Conservation (phyloP, 1,140 invertebrate species). For the Nomia melanderi region DNA sequence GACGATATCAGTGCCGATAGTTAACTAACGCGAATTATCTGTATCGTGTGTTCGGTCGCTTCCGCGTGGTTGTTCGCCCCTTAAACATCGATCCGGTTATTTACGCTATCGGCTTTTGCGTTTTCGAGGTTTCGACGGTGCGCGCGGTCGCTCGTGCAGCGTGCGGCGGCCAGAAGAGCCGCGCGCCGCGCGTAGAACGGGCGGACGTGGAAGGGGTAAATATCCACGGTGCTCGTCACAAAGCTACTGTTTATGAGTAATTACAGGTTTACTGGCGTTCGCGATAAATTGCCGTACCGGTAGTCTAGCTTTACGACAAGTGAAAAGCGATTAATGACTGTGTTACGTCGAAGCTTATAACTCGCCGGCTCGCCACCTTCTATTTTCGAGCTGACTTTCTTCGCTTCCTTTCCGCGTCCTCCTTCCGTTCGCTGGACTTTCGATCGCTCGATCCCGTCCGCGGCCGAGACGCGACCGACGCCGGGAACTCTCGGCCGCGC, state of each 20-base stretch:
- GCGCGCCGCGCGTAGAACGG: background rate
- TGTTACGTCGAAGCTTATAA: conserved; percentile 61
- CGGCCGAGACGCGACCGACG: no score
- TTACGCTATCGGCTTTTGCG: conserved; percentile 15
- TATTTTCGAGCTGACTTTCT: conserved; percentile 50
- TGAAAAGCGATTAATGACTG: conserved; percentile 65
- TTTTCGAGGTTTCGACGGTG: conserved; percentile 46
- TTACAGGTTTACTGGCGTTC: conserved; percentile 59
- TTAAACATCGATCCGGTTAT: conserved; percentile 27
- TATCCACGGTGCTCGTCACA: conserved; percentile 42
- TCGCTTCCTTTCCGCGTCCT: background rate
- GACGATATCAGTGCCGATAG: conserved; percentile 12
- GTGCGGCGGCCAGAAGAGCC: background rate
- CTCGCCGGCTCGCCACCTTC: conserved; percentile 38
- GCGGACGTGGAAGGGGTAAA: background rate
- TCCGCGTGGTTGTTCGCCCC: no score
- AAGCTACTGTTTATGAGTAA: conserved; percentile 64
- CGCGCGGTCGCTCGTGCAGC: no score
- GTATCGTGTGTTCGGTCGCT: no score
- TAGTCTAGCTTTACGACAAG: conserved; percentile 58
- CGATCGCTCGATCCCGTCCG: background rate
- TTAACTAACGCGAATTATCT: conserved; percentile 22
- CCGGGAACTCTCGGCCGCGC: background rate
- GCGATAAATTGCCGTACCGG: conserved; percentile 57
- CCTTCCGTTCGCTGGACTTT: conserved; percentile 2